Base-by-base conservation (phyloP, 2,113 vertebrate genomes). In the Craseonycteris thonglongyai region DNA sequence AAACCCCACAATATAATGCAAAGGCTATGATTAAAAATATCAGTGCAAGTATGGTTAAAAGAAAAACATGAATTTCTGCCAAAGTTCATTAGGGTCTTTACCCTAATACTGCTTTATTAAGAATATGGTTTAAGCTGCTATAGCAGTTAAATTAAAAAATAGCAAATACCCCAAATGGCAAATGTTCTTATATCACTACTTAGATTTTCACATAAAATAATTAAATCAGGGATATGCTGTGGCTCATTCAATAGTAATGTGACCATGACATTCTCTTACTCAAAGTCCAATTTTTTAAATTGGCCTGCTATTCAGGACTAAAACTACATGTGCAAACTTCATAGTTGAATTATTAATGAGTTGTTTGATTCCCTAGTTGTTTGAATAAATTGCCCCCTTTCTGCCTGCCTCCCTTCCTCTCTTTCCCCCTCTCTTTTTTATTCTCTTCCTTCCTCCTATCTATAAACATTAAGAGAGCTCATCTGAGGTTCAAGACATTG, bases 11-110 rank as follows among this genome's bases (percentile, higher is more conserved):
- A 93, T 95, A 98, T 97, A 98, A 98, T 96, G 94, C 88, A 96
- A 98, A 97, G n/a, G 3, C 97, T 98, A 98, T 98, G 98, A 98
- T 98, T 98, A 98, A 98, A 98, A 98, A 93, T 98, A 98, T 98
- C 97, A 98, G 76, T 88, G 91, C 95, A 97, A 98, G 96, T 97
- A 75, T 93, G 87, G 47, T 97, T 97, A 96, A 98, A 96, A 95
- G 71, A 96, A 98, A 98, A 97, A 96, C 95, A 83, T 91, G 82
- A 97, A 96, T 92, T 95, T 96, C 81, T 98, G 96, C 96, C 97
- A 98, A 56, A 21, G 45, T 95, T 97, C 97, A 96, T 90, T 90
- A 94, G 71, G 18, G 47, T 93, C 93, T 96, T 96, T 96, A 97
- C 85, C 86, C 97, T 92, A 97, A 88, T 42, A 79, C 22, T 85